Evolutionary conservation across 2,113 vertebrate species (phyloP).

Genomic region (Furnarius figulus): DNA sequence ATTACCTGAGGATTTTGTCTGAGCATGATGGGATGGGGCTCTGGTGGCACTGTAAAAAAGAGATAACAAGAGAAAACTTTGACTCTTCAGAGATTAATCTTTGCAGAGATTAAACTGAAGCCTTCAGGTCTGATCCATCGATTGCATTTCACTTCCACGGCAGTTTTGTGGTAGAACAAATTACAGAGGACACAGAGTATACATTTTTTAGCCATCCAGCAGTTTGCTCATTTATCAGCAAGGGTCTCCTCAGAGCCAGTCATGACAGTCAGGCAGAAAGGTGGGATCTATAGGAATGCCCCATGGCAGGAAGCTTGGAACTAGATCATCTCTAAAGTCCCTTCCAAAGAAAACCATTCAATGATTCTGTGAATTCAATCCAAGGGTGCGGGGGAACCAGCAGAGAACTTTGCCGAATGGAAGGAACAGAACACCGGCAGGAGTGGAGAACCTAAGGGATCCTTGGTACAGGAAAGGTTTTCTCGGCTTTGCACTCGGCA

Average conservation of each 20-base stretch:
- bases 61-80: not conserved
- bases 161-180: conserved; percentile 1
- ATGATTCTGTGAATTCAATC: not conserved
- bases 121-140: not conserved
- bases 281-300: not conserved
- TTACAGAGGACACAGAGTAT: not conserved
- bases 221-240: not conserved
- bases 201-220: not conserved
- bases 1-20: not conserved
- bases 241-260: not conserved
- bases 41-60: not conserved
- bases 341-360: not conserved
- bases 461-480: no score
- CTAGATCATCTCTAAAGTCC: not conserved
- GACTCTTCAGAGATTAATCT: not conserved
- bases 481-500: no score
- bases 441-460: no score
- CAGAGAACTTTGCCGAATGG: no score
- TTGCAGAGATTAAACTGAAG: conserved; percentile 3
- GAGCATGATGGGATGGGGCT: not conserved
- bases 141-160: not conserved
- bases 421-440: no score
- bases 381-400: no score
- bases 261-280: not conserved
- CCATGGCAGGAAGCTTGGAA: not conserved